phyloP scores from a whole-genome alignment of 2,888 invertebrate species.

The Biston betularia region DNA sequence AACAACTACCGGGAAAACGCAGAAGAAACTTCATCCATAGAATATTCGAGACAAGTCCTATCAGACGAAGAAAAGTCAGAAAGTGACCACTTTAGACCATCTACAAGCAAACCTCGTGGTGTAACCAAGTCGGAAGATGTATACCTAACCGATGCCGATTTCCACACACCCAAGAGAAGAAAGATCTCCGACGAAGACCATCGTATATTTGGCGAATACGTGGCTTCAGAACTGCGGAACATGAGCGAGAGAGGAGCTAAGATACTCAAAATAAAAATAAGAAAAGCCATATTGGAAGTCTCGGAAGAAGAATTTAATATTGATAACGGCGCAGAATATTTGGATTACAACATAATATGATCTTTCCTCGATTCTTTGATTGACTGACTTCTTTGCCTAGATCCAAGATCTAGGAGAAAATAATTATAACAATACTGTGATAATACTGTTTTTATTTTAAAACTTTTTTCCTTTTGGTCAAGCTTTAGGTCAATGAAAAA shows the following conservation, averaged over 20 bases:
- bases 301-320: slow-evolving; percentile 30
- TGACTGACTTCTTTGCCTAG: not conserved
- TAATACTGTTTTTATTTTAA: not conserved
- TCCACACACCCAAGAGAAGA: not conserved
- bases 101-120: not conserved
- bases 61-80: slow-evolving; percentile 11
- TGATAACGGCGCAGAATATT: slow-evolving; percentile 8
- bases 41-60: not conserved
- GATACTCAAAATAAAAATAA: slow-evolving; percentile 32
- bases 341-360: slow-evolving; percentile 1
- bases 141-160: slow-evolving; percentile 11
- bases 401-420: not conserved
- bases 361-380: not conserved
- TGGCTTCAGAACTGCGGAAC: slow-evolving; percentile 31
- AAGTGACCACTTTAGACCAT: not conserved
- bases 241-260: slow-evolving; percentile 25
- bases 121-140: slow-evolving; percentile 6
- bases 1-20: not conserved
- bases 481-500: no score
- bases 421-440: not conserved
- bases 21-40: not conserved
- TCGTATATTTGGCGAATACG: slow-evolving; percentile 31
- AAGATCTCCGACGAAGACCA: slow-evolving; percentile 12
- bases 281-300: slow-evolving; percentile 31
- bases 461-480: no score